Conservation (phyloP, 1,140 invertebrate genomes). For the Dryas iulia region DNA sequence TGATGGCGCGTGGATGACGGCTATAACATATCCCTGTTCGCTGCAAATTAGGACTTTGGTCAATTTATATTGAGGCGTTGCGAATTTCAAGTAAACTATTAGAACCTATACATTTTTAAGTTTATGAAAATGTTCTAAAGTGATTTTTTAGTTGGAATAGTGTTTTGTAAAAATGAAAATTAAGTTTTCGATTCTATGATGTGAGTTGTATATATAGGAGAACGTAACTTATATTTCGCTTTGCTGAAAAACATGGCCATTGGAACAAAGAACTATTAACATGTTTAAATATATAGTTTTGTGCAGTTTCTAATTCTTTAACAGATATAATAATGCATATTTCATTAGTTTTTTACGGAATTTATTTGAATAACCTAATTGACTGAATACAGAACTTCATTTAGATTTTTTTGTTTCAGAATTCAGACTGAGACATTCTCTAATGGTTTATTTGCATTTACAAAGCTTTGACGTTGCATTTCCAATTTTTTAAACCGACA, state of each 20-base stretch:
- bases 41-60: constrained; percentile 71
- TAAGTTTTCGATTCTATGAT: constrained; percentile 65
- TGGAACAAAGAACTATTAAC: background rate
- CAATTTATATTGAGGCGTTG: constrained; percentile 47
- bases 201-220: constrained; percentile 35
- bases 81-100: constrained; percentile 47
- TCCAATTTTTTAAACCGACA: constrained; percentile 39
- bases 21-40: constrained; percentile 50
- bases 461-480: constrained; percentile 28
- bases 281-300: constrained; percentile 9
- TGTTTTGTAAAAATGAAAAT: constrained; percentile 64
- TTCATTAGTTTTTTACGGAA: constrained; percentile 24
- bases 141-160: constrained; percentile 24
- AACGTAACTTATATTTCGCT: constrained; percentile 39
- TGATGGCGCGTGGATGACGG: constrained; percentile 68
- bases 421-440: constrained; percentile 31
- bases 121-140: constrained; percentile 36
- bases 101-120: constrained; percentile 38
- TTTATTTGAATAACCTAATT: constrained; percentile 62
- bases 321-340: constrained; percentile 29
- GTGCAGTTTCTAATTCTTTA: constrained; percentile 37
- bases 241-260: constrained; percentile 28
- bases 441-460: constrained; percentile 36
- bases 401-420: constrained; percentile 75
- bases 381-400: constrained; percentile 60